Percentiles rank a stretch among this genome's conserved stretches.
Evolutionary conservation across 2,888 invertebrate genomes (phyloP).

Genomic region (Aproaerema taeniolella): DNA sequence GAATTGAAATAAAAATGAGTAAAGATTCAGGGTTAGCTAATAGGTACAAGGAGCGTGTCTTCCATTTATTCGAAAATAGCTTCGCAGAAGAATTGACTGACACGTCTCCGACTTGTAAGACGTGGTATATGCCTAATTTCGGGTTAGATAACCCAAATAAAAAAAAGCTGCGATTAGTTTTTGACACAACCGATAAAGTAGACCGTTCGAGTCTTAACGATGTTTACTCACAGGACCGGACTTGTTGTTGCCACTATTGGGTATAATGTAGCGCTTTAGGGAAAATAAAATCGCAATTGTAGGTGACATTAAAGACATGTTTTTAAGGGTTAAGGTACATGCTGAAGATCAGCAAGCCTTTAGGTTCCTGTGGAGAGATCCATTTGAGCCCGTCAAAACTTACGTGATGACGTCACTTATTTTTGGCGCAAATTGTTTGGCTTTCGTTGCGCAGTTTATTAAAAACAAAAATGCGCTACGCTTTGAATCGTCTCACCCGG

Average conservation of each 20-base stretch:
- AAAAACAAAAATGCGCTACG: too few species aligned
- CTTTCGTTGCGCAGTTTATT: too few species aligned
- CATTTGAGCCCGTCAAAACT: conserved; percentile 7
- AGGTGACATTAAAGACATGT: too few species aligned
- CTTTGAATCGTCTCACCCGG: too few species aligned
- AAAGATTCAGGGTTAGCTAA: not conserved
- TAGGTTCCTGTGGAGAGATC: conserved; percentile 28
- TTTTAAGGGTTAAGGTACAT: conserved; percentile 26
- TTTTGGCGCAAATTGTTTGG: too few species aligned
- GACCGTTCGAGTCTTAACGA: too few species aligned
- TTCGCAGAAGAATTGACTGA: not conserved
- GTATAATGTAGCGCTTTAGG: conserved; percentile 39
- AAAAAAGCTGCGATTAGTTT: too few species aligned
- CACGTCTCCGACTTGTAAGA: not conserved
- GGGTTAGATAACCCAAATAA: not conserved
- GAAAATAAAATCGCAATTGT: conserved; percentile 32
- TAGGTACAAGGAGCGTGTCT: not conserved
- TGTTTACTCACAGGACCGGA: conserved; percentile 24
- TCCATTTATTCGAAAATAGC: not conserved
- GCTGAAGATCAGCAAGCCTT: conserved; percentile 29
- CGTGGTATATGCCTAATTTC: not conserved
- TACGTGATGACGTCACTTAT: too few species aligned
- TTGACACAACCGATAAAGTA: too few species aligned
- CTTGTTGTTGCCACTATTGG: conserved; percentile 27
- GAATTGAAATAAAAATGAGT: not conserved